Evolutionary conservation across 2,797 vertebrate genomes (phyloP), one percentile per base, ranked within the genome.

Genomic region (Phrynocephalus guinanensis): DNA sequence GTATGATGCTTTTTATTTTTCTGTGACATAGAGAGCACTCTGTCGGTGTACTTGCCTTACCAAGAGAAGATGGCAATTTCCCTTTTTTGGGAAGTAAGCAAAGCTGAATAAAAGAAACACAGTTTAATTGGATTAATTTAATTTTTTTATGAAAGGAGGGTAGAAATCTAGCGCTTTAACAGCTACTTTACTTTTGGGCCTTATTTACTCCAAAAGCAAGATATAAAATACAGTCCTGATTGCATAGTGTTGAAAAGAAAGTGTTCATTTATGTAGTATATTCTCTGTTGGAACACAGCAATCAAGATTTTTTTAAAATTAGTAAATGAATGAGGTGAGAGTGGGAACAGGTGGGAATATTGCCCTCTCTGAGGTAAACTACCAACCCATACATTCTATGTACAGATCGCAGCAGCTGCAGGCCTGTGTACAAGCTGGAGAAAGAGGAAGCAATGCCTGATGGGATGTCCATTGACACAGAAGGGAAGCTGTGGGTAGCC

Each of bases 401-500:
- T 83, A 83, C 90, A 98, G 98, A 95, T 87, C 97, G 97, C 93
- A 97, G 97, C 2, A 97, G 95, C 93, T 97, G 97, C 2, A 97
- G 95, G 56, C 90, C 93, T 71, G 87, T 98, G 83, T 98, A 98
- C 91, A 95, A 78, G 1, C 79, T 98, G 87, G 96, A 97, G 90
- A 93, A 97, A 73, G 98, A 96, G 68, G 97, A 98, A 92, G 97
- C 96, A 8, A 94, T 98, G 93, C 98, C 98, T 0, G 98, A 99
- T 0, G 98, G 98, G 66, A 97, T 98, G 97, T 98, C 98, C 5
- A 89, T 97, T 5, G 98, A 98, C 0, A 33, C 77, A 0, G 95
- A 97, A 33, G 97, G 97, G 76, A 97, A 95, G 82, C 97, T 98
- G 33, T 99, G 98, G 98, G 97, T 99, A 33, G 97, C 98, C n/a